Base-by-base conservation (phyloP, 2,113 vertebrate genomes). In the Lethenteron camtschaticum region DNA sequence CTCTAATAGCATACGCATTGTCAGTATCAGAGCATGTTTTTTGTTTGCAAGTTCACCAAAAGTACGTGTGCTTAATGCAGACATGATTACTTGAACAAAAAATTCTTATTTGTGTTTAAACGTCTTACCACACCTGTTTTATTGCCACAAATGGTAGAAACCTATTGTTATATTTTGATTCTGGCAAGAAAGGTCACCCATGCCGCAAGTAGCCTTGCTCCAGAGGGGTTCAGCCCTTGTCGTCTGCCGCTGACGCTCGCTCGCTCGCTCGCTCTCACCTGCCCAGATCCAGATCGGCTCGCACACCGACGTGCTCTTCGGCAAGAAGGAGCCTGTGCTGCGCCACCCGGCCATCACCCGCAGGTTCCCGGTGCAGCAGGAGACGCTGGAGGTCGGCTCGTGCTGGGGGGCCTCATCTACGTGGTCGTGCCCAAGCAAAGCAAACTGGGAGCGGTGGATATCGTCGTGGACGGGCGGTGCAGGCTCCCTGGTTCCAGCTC, bases 261-360 rank as follows among this genome's bases (percentile, higher is more conserved):
- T 69, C 20, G 20, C 20, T 24, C 20, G 20, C 20, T 24, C 24
- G 3, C 8, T 58, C 57, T 68, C 57, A 68, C 1, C 11, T 70
- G 69, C 60, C 2, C 75, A 84, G 84, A 72, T 85, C 57, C 82
- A 84, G 72, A 76, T 85, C 1, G 77, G 81, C 68, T 85, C 81
- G 75, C 84, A 86, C 56, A 78, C 81, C 2, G 81, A 85, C 72
- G 9, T 60, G 9, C 71, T 87, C 68, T 74, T 73, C 3, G 69
- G 76, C 1, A 56, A 69, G 1, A 10, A 11, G 0, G 68, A 75
- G 57, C 41, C 41, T 6, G 16, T 85, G 71, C 81, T 76, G 70
- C 76, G 77, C 20, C 76, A 78, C 6, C 75, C 80, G 0, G 70
- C 75, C 55, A 79, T 84, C n/a, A 59, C 77, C 57, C 73, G 75